phyloP scores from a whole-genome alignment of 2,113 vertebrate genomes.

The Marcusenius ussheri region DNA sequence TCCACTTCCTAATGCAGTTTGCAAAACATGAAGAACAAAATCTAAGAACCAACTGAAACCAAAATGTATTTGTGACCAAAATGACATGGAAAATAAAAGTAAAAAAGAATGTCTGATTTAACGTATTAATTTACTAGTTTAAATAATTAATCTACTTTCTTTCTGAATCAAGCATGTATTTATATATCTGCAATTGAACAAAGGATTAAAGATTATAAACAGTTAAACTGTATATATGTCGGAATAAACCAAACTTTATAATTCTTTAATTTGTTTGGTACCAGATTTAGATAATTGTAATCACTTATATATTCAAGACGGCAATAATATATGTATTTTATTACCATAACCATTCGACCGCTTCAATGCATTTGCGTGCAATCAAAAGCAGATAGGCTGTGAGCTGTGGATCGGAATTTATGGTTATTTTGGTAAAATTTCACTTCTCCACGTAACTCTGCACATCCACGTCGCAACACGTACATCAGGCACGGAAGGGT shows the following conservation, averaged over 20 bases:
- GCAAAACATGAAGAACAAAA: background rate
- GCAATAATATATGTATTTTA: background rate
- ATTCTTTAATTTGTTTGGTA: background rate
- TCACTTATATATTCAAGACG: background rate
- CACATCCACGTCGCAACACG: background rate
- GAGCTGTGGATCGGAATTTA: slow-evolving; percentile 18
- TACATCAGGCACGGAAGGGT: background rate
- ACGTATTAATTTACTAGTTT: background rate
- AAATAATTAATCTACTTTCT: background rate
- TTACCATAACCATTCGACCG: background rate
- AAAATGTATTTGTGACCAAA: background rate
- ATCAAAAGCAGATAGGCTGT: background rate
- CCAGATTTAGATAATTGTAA: background rate
- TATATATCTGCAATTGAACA: background rate
- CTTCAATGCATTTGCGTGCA: background rate
- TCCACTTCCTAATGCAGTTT: background rate
- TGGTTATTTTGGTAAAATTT: background rate
- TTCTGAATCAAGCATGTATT: background rate
- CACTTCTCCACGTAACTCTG: background rate
- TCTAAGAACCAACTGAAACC: background rate
- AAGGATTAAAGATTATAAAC: background rate
- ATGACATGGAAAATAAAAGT: background rate
- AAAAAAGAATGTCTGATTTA: background rate
- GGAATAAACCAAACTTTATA: slow-evolving; percentile 18
- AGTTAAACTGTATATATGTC: slow-evolving; percentile 28